phyloP scores from a whole-genome alignment of 2,888 invertebrate genomes.

The Thelaira solivaga region DNA sequence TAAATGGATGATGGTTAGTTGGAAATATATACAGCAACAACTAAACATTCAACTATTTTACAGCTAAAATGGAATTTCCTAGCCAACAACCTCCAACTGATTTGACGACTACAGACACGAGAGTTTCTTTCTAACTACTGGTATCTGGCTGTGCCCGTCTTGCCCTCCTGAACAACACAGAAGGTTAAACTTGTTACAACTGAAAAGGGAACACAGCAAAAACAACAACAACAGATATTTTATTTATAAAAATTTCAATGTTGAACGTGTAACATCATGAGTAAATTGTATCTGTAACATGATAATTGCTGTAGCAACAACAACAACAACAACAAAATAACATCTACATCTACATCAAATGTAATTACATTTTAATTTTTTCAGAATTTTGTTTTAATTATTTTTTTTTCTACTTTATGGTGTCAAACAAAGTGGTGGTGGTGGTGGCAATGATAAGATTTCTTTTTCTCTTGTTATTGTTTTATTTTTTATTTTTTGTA shows the following conservation, averaged over 20 bases:
- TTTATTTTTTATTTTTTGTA: background rate
- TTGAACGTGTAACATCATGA: conserved; percentile 25
- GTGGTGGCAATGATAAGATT: conserved; percentile 48
- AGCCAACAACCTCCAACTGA: conserved; percentile 15
- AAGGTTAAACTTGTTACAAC: conserved; percentile 19
- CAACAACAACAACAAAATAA: background rate
- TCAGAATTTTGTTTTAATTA: conserved; percentile 1
- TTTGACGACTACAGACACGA: background rate
- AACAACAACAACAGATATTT: no score
- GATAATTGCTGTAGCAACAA: conserved; percentile 24
- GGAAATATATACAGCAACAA: background rate
- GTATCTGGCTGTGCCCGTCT: background rate
- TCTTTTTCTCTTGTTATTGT: conserved; percentile 21
- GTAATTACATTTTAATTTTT: conserved; percentile 60
- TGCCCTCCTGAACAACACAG: background rate
- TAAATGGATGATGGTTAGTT: background rate
- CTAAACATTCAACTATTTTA: background rate
- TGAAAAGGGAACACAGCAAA: background rate
- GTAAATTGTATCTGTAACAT: conserved; percentile 47
- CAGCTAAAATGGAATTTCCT: conserved; percentile 26
- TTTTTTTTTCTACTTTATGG: conserved; percentile 15
- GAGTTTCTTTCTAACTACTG: no score
- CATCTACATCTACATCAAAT: conserved; percentile 37
- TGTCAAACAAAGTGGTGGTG: conserved; percentile 43
- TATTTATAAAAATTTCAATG: conserved; percentile 19